Conservation (phyloP, 2,888 invertebrate genomes). For the Eupithecia inturbata region DNA sequence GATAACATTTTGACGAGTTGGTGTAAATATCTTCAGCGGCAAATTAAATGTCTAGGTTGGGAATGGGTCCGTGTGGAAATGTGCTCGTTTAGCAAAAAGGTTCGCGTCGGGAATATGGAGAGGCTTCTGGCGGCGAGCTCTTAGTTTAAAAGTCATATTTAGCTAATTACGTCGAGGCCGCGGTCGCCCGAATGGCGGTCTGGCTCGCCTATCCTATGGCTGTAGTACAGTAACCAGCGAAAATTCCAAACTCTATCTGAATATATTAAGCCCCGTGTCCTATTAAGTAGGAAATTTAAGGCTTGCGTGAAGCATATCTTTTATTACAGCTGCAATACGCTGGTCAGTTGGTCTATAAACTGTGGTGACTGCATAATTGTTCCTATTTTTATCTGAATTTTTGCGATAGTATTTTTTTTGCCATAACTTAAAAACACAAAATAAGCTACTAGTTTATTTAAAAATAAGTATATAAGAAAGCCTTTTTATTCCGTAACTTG, state of each 20-base stretch:
- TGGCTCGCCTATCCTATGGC: constrained; percentile 43
- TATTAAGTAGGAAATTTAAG: constrained; percentile 53
- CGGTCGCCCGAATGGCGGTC: constrained; percentile 59
- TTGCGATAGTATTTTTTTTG: too few relatives aligned
- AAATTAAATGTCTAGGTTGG: constrained; percentile 58
- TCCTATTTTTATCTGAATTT: neutral
- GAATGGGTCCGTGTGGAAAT: constrained; percentile 61
- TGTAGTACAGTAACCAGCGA: constrained; percentile 52
- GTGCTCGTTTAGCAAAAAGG: constrained; percentile 65
- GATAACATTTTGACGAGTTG: constrained; percentile 61
- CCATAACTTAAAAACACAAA: neutral
- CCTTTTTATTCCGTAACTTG: too few relatives aligned
- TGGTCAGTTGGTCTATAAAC: constrained; percentile 45
- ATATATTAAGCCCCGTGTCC: constrained; percentile 55
- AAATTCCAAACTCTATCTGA: constrained; percentile 56
- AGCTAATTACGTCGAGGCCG: constrained; percentile 74
- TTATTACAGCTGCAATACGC: constrained; percentile 48
- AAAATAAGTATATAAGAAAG: too few relatives aligned
- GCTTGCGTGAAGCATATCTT: constrained; percentile 46
- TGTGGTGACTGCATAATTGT: constrained; percentile 35
- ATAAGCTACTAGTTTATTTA: neutral
- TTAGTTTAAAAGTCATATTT: constrained; percentile 79
- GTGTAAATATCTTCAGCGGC: constrained; percentile 61
- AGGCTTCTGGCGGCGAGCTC: constrained; percentile 63
- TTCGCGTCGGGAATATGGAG: constrained; percentile 56